A percentile compares a stretch with the other conserved stretches of the same genome.
These are phyloP conservation scores for Anagrus nilaparvatae DNA, from an alignment of 1,140 invertebrate genomes.

Conservation along the genomic window DNA sequence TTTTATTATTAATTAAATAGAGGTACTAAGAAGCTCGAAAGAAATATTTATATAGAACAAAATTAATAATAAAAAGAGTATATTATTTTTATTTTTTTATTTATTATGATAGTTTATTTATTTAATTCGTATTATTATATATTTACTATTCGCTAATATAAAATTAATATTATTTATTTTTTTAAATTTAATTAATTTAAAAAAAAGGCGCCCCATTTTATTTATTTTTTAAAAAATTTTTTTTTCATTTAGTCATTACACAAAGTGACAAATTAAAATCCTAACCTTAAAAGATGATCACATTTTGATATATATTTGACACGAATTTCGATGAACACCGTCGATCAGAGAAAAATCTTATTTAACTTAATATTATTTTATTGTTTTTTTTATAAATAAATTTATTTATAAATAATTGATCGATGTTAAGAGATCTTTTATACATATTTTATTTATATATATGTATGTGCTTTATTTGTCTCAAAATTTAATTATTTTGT, in stretches of 20 bases:
- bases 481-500: too few species aligned
- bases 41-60: constrained; percentile 10
- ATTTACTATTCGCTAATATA: too few species aligned
- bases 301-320: constrained; percentile 20
- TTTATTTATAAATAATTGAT: too few species aligned
- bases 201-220: constrained; percentile 15
- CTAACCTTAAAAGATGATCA: constrained; percentile 18
- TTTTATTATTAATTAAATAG: constrained; percentile 7
- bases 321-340: constrained; percentile 19
- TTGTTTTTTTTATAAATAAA: too few species aligned
- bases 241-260: too few species aligned
- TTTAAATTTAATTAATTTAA: constrained; percentile 8
- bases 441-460: constrained; percentile 9
- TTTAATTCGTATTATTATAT: constrained; percentile 14
- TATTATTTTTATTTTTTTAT: too few species aligned
- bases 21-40: constrained; percentile 19
- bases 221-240: too few species aligned
- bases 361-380: too few species aligned
- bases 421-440: constrained; percentile 14
- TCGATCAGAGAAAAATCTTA: constrained; percentile 14
- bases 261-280: constrained; percentile 13
- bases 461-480: too few species aligned
- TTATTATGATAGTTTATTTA: too few species aligned
- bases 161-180: constrained; percentile 5
- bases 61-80: constrained; percentile 17